Base-by-base conservation (phyloP, 92 coral and sea anemone genomes). In the Phenganax stokvisi region DNA sequence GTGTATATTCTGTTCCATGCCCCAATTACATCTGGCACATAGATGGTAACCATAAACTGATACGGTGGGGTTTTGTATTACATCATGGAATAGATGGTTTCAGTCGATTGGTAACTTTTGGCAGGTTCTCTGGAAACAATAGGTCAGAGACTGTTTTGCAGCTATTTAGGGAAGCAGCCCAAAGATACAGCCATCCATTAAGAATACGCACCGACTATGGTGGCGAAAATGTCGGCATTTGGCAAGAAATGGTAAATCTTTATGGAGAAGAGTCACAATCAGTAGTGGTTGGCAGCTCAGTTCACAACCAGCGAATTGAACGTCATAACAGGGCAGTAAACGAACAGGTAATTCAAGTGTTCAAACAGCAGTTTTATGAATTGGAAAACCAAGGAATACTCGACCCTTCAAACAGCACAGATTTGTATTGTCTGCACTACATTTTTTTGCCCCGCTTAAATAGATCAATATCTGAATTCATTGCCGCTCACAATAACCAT, bases 381-480 rank as follows among this genome's bases (percentile, higher is more conserved):
- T 70, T 71, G 25, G 57, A 77, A 72, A 44, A 79, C 58, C 73
- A 84, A 82, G 77, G 87, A 20, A 56, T 84, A 71, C 71, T 56
- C 73, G 74, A 74, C 79, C 60, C 85, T 76, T 7, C 60, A 13
- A 87, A 87, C 72, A 81, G 76, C 56, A 87, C 90, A 10, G 90
- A 87, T 57, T 57, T 87, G 7, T 87, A 84, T 64, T 87, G 90
- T 67, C 65, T 87, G 13, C 87, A 87, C 59, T 84, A 84, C 77
- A 80, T 72, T 12, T 84, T 84, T 61, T 71, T 87, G 28, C 87
- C 90, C 37, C 81, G 89, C 44, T 78, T 83, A 55, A 75, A 71
- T 72, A 61, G 76, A 15, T 61, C 67, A 7, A 15, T 61, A 28
- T 7, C 15, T 7, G 74, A 69, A n/a, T 69, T 69, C 55, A 51